A percentile compares a stretch with the other conserved stretches of the same genome.
Conservation (phyloP, 92 coral and sea anemone species). For the Palythoa grandiflora region DNA sequence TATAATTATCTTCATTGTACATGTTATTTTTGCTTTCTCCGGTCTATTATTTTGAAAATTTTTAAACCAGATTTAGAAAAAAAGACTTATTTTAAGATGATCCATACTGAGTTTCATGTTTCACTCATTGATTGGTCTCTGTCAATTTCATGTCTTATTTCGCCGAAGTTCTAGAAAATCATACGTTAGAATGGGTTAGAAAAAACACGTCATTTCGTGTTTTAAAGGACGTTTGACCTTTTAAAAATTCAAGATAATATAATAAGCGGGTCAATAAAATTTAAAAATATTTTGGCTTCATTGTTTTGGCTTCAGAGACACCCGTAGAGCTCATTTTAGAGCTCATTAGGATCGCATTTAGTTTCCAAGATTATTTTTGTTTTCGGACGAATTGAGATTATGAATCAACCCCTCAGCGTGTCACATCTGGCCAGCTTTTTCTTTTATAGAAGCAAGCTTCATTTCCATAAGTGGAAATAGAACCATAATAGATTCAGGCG, state of each 20-base stretch:
- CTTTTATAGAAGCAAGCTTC: not conserved
- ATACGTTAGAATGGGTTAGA: not conserved
- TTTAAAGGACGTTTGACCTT: slow-evolving; percentile 3
- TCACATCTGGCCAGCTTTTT: slow-evolving; percentile 30
- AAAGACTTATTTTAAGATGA: not conserved
- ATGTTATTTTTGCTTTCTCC: not conserved
- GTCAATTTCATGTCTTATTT: slow-evolving; percentile 10
- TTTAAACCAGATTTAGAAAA: not conserved
- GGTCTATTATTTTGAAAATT: not conserved
- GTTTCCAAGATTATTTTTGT: not conserved
- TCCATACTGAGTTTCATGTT: not conserved
- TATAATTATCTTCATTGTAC: slow-evolving; percentile 1
- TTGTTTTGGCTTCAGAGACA: slow-evolving; percentile 7
- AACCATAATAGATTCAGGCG: too few species aligned
- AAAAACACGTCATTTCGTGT: not conserved
- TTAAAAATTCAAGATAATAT: not conserved
- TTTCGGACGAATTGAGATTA: slow-evolving; percentile 10
- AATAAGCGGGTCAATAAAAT: not conserved
- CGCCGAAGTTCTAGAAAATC: not conserved
- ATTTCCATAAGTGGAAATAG: too few species aligned
- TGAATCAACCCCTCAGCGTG: not conserved
- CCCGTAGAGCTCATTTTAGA: slow-evolving; percentile 3
- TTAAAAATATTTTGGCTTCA: slow-evolving; percentile 37
- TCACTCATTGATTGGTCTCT: slow-evolving; percentile 8
- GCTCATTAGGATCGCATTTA: not conserved